Base-by-base conservation (phyloP, 2,113 vertebrate genomes). In the Podocnemis expansa region DNA sequence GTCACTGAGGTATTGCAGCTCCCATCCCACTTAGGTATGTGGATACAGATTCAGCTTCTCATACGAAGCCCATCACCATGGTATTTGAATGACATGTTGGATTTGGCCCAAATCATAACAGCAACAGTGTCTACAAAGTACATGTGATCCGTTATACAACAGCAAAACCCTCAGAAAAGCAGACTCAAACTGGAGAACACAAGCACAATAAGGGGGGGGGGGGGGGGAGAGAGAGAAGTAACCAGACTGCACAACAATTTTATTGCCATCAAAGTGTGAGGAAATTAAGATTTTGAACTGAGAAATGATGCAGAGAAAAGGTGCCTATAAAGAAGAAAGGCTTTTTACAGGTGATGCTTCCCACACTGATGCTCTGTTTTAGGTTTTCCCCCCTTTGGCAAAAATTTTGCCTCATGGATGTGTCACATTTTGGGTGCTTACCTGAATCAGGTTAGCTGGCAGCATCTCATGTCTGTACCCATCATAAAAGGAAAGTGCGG, bases 401-500 rank as follows among this genome's bases (percentile, higher is more conserved):
- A 12, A 45, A 76, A 45, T 76, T 45, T 45, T 12, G 73, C 38
- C 38, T 38, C 78, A 10, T 55, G 81, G 51, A 51, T 52, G 38
- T 52, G n/a, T 31, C 6, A 21, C 5, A 1, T 76, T 10, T 75
- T 60, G 38, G 82, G 27, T 1, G 79, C 95, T 97, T 58, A 99
- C 99, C 98, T 99, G 99, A 16, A 99, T 98, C 83, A 99, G 98
- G 98, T 99, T 99, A 45, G 99, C 99, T 0, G 99, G 99, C 45
- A 99, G 96, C 96, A 97, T 92, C 43, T 98, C 97, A 0, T 99
- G 99, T 80, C 99, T 98, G 98, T 99, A 99, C 0, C 99, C 99
- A 0, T 99, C 99, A 1, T 99, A 99, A 98, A 99, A 99, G 82
- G 99, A 98, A 89, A 99, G 98, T 3, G 99, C 99, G 0, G 99